Evolutionary conservation across 2,888 invertebrate species (phyloP).

Genomic region (Argyresthia goedartella): DNA sequence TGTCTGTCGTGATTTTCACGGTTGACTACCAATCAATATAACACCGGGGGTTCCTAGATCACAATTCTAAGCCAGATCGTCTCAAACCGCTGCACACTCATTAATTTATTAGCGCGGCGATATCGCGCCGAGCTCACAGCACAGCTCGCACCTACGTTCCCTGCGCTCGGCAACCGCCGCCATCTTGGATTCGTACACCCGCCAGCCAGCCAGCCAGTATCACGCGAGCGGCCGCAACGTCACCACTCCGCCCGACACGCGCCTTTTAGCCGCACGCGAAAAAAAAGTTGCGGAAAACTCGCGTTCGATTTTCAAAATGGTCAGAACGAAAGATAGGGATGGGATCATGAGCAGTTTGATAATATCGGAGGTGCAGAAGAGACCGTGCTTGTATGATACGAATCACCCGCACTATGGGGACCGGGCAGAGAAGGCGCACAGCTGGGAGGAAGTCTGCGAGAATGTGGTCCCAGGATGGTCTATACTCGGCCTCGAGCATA

Average conservation of each 20-base stretch:
- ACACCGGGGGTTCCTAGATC: not conserved
- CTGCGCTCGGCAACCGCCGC: slow-evolving; percentile 39
- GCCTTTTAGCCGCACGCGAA: slow-evolving; percentile 5
- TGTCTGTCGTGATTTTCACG: no score
- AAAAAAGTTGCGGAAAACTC: slow-evolving; percentile 17
- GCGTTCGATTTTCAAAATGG: slow-evolving; percentile 29
- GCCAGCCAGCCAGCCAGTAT: slow-evolving; percentile 48
- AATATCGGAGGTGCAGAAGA: slow-evolving; percentile 50
- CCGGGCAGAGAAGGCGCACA: slow-evolving; percentile 51
- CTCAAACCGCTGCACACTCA: slow-evolving; percentile 31
- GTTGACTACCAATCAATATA: no score
- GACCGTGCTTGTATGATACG: slow-evolving; percentile 54
- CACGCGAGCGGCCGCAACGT: slow-evolving; percentile 49
- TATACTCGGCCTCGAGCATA: slow-evolving; percentile 45
- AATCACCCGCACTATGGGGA: slow-evolving; percentile 56
- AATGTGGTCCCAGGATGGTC: slow-evolving; percentile 56
- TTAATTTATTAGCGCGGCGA: slow-evolving; percentile 57
- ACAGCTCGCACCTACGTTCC: slow-evolving; percentile 48
- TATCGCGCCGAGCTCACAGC: slow-evolving; percentile 27
- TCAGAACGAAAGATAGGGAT: slow-evolving; percentile 49
- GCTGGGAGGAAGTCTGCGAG: slow-evolving; percentile 62
- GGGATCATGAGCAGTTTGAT: slow-evolving; percentile 54
- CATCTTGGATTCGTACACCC: slow-evolving; percentile 42
- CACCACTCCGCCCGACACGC: slow-evolving; percentile 25
- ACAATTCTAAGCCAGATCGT: not conserved